Percentiles rank a stretch among this genome's conserved stretches.
Conservation (phyloP, 2,113 vertebrate species). For the Otus sunia region DNA sequence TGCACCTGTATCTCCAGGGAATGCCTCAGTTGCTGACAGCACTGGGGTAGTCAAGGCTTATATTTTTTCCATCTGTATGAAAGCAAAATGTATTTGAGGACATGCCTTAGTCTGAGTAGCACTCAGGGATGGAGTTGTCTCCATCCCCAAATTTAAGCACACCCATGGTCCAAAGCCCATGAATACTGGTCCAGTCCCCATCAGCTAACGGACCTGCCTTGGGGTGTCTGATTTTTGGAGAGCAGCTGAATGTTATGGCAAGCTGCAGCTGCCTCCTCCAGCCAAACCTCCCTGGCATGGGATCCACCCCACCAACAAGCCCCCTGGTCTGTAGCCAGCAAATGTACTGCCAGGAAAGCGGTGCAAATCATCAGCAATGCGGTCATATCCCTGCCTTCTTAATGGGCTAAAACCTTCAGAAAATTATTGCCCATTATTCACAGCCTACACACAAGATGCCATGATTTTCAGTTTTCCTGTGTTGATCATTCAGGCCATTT, state of each 20-base stretch:
- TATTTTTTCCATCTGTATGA: neutral
- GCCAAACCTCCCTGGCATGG: neutral
- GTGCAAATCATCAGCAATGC: neutral
- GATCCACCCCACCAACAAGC: neutral
- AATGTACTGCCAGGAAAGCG: neutral
- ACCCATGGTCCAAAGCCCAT: accelerated
- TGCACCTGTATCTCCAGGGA: neutral
- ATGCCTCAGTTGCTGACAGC: neutral
- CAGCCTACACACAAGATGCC: neutral
- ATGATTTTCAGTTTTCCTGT: neutral
- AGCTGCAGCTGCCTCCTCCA: neutral
- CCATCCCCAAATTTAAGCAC: neutral
- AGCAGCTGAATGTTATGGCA: neutral
- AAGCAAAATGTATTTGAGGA: neutral
- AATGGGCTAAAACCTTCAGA: neutral
- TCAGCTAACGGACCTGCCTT: neutral
- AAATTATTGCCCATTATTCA: conserved; percentile 5
- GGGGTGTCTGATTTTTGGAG: neutral
- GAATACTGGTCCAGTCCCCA: neutral
- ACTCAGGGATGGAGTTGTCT: neutral
- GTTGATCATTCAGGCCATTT: neutral
- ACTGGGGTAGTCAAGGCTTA: neutral
- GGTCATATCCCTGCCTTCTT: neutral
- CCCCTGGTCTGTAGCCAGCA: neutral
- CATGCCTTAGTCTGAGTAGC: neutral